Percentiles rank a stretch among this genome's conserved stretches.
Conservation (phyloP, 2,888 invertebrate species). For the Polydrusus pterygomalis region DNA sequence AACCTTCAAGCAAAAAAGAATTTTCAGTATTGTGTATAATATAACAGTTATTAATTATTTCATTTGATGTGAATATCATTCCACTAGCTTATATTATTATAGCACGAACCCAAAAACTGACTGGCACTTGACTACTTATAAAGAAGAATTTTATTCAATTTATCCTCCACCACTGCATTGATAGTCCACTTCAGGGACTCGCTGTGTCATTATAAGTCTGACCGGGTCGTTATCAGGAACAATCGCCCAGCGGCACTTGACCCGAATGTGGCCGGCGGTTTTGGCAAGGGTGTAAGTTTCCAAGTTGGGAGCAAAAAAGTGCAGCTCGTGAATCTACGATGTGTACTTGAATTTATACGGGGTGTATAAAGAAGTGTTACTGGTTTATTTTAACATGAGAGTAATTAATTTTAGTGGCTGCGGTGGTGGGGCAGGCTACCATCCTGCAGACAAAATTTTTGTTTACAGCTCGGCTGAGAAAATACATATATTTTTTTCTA, state of each 20-base stretch:
- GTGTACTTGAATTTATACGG: not conserved
- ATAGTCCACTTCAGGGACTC: slow-evolving; percentile 35
- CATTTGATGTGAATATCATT: too few relatives aligned
- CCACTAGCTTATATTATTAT: too few relatives aligned
- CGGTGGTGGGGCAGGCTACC: too few relatives aligned
- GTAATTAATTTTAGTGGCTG: too few relatives aligned
- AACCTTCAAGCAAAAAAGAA: too few relatives aligned
- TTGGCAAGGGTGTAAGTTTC: slow-evolving; percentile 40
- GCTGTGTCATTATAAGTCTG: slow-evolving; percentile 35
- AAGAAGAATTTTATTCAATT: slow-evolving; percentile 21
- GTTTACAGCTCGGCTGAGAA: too few relatives aligned
- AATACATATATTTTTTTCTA: too few relatives aligned
- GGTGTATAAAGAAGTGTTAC: not conserved
- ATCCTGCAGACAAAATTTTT: too few relatives aligned
- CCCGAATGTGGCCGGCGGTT: slow-evolving; percentile 60
- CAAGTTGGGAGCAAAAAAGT: slow-evolving; percentile 38
- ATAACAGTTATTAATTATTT: too few relatives aligned
- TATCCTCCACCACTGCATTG: slow-evolving; percentile 23
- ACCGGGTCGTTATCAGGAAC: slow-evolving; percentile 68
- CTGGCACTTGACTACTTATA: too few relatives aligned
- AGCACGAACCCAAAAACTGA: too few relatives aligned
- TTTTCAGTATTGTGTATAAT: too few relatives aligned
- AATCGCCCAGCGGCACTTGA: slow-evolving; percentile 68
- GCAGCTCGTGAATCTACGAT: slow-evolving; percentile 10
- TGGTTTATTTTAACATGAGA: not conserved